Percentiles rank a stretch among this genome's conserved stretches.
Evolutionary conservation across 1,140 invertebrate species (phyloP).

Genomic region (Saccostrea cuccullata): DNA sequence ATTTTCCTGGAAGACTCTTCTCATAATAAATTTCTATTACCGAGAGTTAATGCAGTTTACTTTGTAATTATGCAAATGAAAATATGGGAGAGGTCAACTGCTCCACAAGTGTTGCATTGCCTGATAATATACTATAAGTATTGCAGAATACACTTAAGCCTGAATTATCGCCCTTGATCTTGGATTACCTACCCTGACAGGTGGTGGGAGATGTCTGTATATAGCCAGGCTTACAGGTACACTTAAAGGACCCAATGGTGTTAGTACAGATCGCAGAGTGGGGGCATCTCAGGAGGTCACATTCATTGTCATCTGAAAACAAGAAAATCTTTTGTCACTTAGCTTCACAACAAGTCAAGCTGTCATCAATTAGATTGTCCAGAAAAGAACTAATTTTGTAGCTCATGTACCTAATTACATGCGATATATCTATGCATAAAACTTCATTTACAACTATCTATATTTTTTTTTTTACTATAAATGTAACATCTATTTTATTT

Average conservation of each 20-base stretch:
- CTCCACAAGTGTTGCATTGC: background rate
- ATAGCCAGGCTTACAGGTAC: constrained; percentile 68
- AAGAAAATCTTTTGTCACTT: constrained; percentile 1
- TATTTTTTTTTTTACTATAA: too few species aligned
- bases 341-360: too few species aligned
- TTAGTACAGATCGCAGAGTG: constrained; percentile 64
- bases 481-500: too few species aligned
- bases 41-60: background rate
- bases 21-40: too few species aligned
- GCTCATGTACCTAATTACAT: too few species aligned
- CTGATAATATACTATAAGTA: background rate
- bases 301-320: constrained; percentile 70
- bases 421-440: too few species aligned
- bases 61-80: background rate
- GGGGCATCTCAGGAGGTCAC: constrained; percentile 61
- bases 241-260: constrained; percentile 65
- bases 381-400: too few species aligned
- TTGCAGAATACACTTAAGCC: background rate
- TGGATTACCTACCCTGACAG: constrained; percentile 61
- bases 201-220: constrained; percentile 49
- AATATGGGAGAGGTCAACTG: too few species aligned
- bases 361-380: too few species aligned
- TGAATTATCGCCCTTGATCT: background rate
- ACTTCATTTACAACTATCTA: too few species aligned
- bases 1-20: too few species aligned